Base-by-base conservation (phyloP, 2,888 invertebrate genomes). In the Metacarcinus magister region DNA sequence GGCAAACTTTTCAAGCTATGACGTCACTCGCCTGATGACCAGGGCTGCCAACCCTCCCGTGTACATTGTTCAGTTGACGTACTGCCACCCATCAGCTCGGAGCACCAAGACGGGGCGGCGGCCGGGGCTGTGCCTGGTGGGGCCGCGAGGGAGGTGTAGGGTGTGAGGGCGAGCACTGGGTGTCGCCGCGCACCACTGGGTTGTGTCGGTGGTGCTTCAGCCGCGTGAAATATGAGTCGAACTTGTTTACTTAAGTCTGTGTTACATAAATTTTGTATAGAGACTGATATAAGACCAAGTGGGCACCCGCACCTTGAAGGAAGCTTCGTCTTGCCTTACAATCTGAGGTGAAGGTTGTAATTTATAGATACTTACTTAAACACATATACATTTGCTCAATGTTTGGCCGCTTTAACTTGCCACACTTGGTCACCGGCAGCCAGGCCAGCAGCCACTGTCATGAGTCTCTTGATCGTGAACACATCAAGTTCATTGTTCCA, bases 101-200 rank as follows among this genome's bases (percentile, higher is more conserved):
- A 39, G 39, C 39, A 87, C 39, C 39, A 39, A 39, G 87, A 87
- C 39, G 87, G 39, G 39, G 87, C 39, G 87, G 87, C 39, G 87
- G 67, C 16, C 87, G 39, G 13, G 87, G 87, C 87, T 16, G 10
- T 39, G 75, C 28, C 87, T 39, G 16, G 39, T 19, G 16, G 75
- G 39, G 87, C 39, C 39, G 10, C 39, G 87, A 87, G 87, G 39
- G 87, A 32, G 87, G 87, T 32, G 87, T 39, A 39, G 87, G 87
- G 87, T 87, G 87, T 39, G 87, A 87, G 87, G 87, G 87, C 87
- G 87, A 82, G 87, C 87, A 8, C 16, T 39, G 87, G 39, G 87
- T 19, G 87, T 87, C 39, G 87, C 87, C 39, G 87, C 87, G 32
- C 39, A 32, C 16, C 87, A 87, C 67, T 23, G n/a, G 75, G 87